phyloP scores from a whole-genome alignment of 1,140 invertebrate genomes.

The Eueides isabella region DNA sequence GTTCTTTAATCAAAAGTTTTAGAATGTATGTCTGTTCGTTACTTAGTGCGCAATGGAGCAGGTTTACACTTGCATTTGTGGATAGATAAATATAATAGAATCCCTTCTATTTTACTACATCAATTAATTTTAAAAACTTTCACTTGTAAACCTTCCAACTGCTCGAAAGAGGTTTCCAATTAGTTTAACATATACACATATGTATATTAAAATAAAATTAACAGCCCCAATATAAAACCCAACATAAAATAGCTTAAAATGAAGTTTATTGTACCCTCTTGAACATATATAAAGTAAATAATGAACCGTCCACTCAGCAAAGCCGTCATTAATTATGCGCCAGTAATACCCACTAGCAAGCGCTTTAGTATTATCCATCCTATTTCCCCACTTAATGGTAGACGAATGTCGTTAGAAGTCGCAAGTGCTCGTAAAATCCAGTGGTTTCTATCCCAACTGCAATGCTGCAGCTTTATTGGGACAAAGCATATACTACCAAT shows the following conservation, averaged over 20 bases:
- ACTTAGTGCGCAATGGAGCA: background rate
- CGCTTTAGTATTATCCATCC: slow-evolving; percentile 69
- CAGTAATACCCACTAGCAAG: slow-evolving; percentile 64
- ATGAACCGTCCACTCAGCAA: slow-evolving; percentile 42
- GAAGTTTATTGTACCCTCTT: background rate
- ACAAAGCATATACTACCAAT: slow-evolving; percentile 30
- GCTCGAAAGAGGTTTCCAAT: no score
- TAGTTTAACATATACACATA: no score
- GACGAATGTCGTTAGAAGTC: slow-evolving; percentile 74
- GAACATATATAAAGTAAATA: slow-evolving; percentile 12
- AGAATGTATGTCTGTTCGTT: background rate
- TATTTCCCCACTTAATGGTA: slow-evolving; percentile 76
- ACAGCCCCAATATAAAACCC: background rate
- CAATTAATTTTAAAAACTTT: no score
- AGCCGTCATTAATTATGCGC: slow-evolving; percentile 60
- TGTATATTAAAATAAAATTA: no score
- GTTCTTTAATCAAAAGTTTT: no score
- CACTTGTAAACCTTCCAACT: no score
- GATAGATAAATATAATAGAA: no score
- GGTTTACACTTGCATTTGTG: no score
- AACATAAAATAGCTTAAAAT: background rate
- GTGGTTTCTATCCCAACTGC: slow-evolving; percentile 53
- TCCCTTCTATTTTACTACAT: no score
- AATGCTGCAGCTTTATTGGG: slow-evolving; percentile 42
- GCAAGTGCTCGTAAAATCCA: slow-evolving; percentile 70